A percentile compares a stretch with the other conserved stretches of the same genome.
phyloP scores from a whole-genome alignment of 2,113 vertebrate genomes.

The Anguilla japonica region DNA sequence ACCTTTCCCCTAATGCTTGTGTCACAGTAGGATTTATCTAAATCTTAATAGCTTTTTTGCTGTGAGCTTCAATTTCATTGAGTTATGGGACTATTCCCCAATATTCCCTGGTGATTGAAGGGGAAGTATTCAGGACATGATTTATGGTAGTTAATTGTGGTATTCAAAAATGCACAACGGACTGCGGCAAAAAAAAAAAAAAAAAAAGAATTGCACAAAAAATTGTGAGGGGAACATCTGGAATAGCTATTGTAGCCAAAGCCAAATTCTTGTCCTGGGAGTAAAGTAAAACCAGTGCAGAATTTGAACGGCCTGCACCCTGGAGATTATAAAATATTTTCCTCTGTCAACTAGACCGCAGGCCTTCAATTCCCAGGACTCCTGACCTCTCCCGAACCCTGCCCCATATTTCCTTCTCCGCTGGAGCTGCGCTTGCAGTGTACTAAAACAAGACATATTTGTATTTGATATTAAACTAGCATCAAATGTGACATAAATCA shows the following conservation, averaged over 20 bases:
- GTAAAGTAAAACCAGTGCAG: constrained; percentile 63
- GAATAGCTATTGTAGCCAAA: constrained; percentile 61
- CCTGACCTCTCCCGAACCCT: constrained; percentile 53
- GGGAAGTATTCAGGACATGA: constrained; percentile 71
- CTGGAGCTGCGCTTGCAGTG: constrained; percentile 49
- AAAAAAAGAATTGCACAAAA: constrained; percentile 18
- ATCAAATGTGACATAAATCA: constrained; percentile 66
- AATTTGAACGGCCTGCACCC: constrained; percentile 67
- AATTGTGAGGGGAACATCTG: constrained; percentile 69
- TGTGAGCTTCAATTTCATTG: constrained; percentile 65
- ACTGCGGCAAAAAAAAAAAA: constrained; percentile 41
- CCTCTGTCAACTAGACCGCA: constrained; percentile 59
- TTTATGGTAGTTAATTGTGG: constrained; percentile 72
- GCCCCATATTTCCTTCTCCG: constrained; percentile 44
- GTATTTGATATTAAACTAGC: constrained; percentile 63
- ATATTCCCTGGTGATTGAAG: constrained; percentile 65
- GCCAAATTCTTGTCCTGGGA: constrained; percentile 71
- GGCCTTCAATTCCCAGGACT: constrained; percentile 45
- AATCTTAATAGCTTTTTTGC: constrained; percentile 42
- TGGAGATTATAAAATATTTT: constrained; percentile 67
- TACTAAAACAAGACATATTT: constrained; percentile 65
- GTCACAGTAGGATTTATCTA: constrained; percentile 56
- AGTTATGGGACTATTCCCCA: constrained; percentile 64
- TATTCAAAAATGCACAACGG: constrained; percentile 67
- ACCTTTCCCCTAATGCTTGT: constrained; percentile 45